These are phyloP conservation scores for Manduca sexta DNA, from an alignment of 1,140 invertebrate species.

Conservation along the genomic window DNA sequence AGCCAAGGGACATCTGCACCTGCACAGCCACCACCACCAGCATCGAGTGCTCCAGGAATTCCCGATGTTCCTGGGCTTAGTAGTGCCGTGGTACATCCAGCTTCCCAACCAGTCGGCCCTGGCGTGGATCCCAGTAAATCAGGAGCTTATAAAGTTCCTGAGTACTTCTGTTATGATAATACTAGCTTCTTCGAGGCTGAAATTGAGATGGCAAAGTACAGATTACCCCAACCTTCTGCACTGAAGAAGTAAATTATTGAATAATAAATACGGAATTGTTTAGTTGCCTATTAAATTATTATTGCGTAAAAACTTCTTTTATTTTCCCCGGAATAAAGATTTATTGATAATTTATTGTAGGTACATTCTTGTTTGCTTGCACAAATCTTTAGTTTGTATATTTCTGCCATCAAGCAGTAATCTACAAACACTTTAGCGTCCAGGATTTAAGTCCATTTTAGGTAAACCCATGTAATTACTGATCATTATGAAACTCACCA, in stretches of 20 bases:
- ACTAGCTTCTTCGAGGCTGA: constrained; percentile 88
- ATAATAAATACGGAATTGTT: background rate
- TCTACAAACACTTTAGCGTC: too few relatives aligned
- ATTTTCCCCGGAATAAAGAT: too few relatives aligned
- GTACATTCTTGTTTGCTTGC: too few relatives aligned
- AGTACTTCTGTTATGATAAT: constrained; percentile 88
- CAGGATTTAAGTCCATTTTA: too few relatives aligned
- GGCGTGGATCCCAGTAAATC: constrained; percentile 79
- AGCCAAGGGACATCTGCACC: constrained; percentile 19
- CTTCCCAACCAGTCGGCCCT: constrained; percentile 78
- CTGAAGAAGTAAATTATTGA: constrained; percentile 52
- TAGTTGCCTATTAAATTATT: background rate
- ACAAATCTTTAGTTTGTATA: too few relatives aligned
- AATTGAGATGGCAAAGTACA: constrained; percentile 85
- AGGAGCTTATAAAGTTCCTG: constrained; percentile 87
- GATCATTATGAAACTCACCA: too few relatives aligned
- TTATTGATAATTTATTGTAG: too few relatives aligned
- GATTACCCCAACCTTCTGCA: constrained; percentile 82
- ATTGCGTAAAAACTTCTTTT: background rate
- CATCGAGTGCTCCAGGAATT: constrained; percentile 9
- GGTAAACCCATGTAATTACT: too few relatives aligned
- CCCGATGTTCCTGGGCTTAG: constrained; percentile 78
- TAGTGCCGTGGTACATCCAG: constrained; percentile 74
- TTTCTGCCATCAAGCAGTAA: too few relatives aligned
- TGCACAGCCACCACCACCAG: constrained; percentile 14